These are phyloP conservation scores for Acrobasis suavella DNA, from an alignment of 2,888 invertebrate species.

Conservation along the genomic window DNA sequence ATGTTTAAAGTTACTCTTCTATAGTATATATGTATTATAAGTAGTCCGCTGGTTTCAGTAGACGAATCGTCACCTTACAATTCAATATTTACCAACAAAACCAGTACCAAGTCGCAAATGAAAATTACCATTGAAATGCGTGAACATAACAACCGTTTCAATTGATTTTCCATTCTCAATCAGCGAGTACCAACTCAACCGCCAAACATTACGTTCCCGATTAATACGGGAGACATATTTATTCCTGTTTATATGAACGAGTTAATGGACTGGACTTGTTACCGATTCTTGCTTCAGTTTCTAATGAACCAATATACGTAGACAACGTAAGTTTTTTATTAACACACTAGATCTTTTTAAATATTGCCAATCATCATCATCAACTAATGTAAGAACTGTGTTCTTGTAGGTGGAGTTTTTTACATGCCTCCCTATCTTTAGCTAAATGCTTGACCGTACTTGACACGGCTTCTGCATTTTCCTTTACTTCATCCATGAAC, in stretches of 20 bases:
- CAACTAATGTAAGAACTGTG: too few species aligned
- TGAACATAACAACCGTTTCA: neutral
- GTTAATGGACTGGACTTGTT: slow-evolving; percentile 19
- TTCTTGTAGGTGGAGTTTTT: too few species aligned
- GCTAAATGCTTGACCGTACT: too few species aligned
- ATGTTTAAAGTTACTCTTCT: too few species aligned
- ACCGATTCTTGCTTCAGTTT: slow-evolving; percentile 16
- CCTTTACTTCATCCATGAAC: too few species aligned
- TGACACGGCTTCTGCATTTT: too few species aligned
- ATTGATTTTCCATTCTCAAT: slow-evolving; percentile 1
- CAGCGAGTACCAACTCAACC: slow-evolving; percentile 3
- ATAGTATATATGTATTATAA: too few species aligned
- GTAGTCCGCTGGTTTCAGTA: too few species aligned
- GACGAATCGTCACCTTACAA: too few species aligned
- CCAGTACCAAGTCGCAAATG: neutral
- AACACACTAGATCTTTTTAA: too few species aligned
- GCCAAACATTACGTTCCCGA: slow-evolving; percentile 2
- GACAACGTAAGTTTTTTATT: neutral
- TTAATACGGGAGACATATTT: slow-evolving; percentile 17
- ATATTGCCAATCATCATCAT: too few species aligned
- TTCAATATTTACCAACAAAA: neutral
- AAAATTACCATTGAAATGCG: neutral
- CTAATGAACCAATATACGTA: neutral
- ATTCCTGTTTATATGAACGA: slow-evolving; percentile 19
- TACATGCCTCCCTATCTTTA: too few species aligned